Base-by-base conservation (phyloP, 2,113 vertebrate genomes). In the Nothoprocta pentlandii region DNA sequence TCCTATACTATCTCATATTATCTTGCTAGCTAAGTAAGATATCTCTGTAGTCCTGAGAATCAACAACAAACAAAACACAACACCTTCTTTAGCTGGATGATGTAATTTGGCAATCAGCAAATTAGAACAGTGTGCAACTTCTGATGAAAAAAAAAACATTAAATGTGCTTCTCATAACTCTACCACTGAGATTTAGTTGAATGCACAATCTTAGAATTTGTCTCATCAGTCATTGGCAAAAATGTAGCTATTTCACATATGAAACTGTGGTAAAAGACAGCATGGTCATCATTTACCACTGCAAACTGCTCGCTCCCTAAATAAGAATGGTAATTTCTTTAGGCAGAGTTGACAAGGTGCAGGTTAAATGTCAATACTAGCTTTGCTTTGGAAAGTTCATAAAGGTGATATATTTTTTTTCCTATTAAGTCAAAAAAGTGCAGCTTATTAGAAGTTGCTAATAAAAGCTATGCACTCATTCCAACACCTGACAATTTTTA, bases 121-220 rank as follows among this genome's bases (percentile, higher is more conserved):
- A 94, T 97, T 83, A 97, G 61, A 94, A 94, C 66, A 95, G 39
- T 66, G 63, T 94, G 79, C 79, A 14, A 71, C 30, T 96, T 94
- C 96, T 95, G 83, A 96, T 76, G 67, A 93, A 96, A 96, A 53
- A 88, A 91, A 91, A 36, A 59, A 15, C 42, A 89, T 77, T 90
- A 93, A 96, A 91, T 84, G 53, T 78, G 77, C 75, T 76, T 90
- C 92, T 95, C 80, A 84, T 70, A 92, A 94, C 54, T 97, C 76
- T 92, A 47, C 78, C 86, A 47, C 80, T 91, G 69, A 96, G 54
- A 75, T 93, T 96, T 95, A 85, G 73, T 89, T 96, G 91, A 96
- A 94, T 76, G 64, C 23, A 68, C 96, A 96, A 97, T 93, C 95
- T 97, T 34, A 97, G 95, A 98, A 98, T 96, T 96, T 91, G 90